phyloP scores from a whole-genome alignment of 1,140 invertebrate genomes.

The Teleopsis dalmanni region DNA sequence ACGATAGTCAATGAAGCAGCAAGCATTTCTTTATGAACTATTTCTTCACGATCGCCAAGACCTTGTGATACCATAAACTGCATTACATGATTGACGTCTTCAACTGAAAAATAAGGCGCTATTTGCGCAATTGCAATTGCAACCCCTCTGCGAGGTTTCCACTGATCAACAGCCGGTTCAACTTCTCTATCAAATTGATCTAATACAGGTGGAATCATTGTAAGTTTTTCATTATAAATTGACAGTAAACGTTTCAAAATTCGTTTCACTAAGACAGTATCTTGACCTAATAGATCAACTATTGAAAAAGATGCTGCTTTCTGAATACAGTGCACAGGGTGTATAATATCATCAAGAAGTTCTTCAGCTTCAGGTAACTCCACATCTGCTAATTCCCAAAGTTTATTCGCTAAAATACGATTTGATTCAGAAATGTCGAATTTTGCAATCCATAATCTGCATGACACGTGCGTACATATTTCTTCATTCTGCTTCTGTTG shows the following conservation, averaged over 20 bases:
- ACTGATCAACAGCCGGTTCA: constrained; percentile 71
- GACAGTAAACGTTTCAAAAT: constrained; percentile 61
- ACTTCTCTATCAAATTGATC: constrained; percentile 89
- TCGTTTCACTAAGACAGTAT: constrained; percentile 48
- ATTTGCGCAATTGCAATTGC: constrained; percentile 72
- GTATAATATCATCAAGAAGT: constrained; percentile 68
- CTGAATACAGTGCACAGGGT: constrained; percentile 71
- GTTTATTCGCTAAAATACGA: constrained; percentile 54
- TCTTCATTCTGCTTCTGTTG: constrained; percentile 53
- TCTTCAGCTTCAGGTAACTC: constrained; percentile 51
- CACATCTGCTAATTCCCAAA: constrained; percentile 61
- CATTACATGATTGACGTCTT: constrained; percentile 64
- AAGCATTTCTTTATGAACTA: constrained; percentile 84
- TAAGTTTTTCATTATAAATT: constrained; percentile 70
- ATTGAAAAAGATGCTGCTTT: constrained; percentile 69
- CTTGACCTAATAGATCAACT: constrained; percentile 55
- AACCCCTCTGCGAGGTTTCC: constrained; percentile 80
- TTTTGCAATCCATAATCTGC: constrained; percentile 68
- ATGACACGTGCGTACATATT: constrained; percentile 51
- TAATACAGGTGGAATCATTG: constrained; percentile 73
- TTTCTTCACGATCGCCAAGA: constrained; percentile 74
- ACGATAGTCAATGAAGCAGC: constrained; percentile 86
- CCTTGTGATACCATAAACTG: constrained; percentile 81
- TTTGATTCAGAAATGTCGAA: constrained; percentile 67
- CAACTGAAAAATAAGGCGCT: constrained; percentile 52